Conservation (phyloP, 2,113 vertebrate genomes). For the Engraulis encrasicolus region DNA sequence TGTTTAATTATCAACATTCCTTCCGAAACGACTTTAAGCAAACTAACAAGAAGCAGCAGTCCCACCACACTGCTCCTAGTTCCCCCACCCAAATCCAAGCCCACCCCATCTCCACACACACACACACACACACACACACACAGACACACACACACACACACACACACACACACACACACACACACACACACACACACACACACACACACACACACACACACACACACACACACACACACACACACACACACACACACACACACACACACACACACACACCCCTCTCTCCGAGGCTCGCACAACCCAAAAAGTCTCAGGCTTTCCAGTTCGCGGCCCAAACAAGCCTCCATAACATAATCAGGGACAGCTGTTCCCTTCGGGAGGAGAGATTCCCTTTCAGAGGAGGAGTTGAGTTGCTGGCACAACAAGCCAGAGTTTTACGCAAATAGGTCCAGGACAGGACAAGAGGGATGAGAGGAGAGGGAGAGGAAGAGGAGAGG, state of each 20-base stretch:
- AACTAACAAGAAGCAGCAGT: conserved; percentile 23
- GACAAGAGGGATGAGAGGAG: too few species aligned
- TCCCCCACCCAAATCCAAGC: background rate
- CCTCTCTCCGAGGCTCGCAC: too few species aligned
- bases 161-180: background rate
- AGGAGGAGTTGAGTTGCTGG: background rate
- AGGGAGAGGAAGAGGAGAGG: too few species aligned
- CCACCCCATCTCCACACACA: background rate
- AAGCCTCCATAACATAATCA: conserved; percentile 12
- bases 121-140: background rate
- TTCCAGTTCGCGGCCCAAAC: conserved; percentile 16
- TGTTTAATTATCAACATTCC: conserved; percentile 19
- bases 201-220: background rate
- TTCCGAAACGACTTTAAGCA: conserved; percentile 3
- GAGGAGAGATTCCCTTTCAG: conserved; percentile 16
- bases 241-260: background rate
- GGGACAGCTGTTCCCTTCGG: background rate
- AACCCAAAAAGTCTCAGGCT: background rate
- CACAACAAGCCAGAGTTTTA: background rate
- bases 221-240: background rate
- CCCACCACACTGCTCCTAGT: background rate
- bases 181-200: background rate
- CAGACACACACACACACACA: background rate
- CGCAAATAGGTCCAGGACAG: background rate
- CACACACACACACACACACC: background rate